phyloP scores from a whole-genome alignment of 2,113 vertebrate species.

The Antechinus flavipes region DNA sequence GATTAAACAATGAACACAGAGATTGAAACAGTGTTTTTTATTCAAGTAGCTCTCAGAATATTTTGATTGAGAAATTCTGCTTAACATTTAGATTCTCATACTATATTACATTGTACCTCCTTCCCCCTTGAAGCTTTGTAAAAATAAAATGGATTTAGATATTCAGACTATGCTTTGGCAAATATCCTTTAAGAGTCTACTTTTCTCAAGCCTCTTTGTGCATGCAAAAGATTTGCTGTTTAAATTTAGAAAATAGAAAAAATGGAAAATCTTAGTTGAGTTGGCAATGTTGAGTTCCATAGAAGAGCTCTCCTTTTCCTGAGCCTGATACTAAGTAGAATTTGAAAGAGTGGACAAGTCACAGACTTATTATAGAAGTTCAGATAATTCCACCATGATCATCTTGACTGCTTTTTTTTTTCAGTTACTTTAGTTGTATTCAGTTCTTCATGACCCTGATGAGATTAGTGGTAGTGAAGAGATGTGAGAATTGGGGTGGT shows the following conservation, averaged over 20 bases:
- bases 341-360: background rate
- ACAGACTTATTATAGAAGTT: background rate
- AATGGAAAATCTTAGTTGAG: background rate
- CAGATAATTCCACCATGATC: background rate
- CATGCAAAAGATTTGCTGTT: background rate
- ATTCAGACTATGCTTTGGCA: background rate
- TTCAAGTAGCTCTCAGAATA: background rate
- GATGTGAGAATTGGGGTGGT: too few species aligned
- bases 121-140: background rate
- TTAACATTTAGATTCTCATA: background rate
- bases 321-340: background rate
- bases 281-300: background rate
- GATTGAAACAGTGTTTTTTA: background rate
- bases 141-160: background rate
- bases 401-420: too few species aligned
- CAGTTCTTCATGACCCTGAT: too few species aligned
- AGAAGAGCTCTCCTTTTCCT: background rate
- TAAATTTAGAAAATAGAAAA: background rate
- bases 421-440: too few species aligned
- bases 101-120: background rate
- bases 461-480: too few species aligned
- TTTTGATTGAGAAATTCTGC: background rate
- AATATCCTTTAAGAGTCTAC: background rate
- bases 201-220: background rate
- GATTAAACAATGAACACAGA: background rate